Base-by-base conservation (phyloP, 37 sponge, comb jelly and placozoan genomes). In the Geodia barretti region DNA sequence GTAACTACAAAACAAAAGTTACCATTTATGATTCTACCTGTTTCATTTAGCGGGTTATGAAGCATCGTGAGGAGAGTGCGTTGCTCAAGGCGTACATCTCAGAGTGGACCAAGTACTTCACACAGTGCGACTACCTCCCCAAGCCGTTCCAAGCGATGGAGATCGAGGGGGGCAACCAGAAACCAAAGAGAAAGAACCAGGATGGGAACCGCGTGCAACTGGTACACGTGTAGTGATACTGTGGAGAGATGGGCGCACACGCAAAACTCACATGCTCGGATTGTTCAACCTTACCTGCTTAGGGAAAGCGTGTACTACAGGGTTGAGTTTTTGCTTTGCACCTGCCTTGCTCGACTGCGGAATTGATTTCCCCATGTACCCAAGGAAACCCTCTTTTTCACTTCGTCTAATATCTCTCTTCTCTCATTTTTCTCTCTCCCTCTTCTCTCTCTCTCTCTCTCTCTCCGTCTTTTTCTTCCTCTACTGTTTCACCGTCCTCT, bases 21-120 rank as follows among this genome's bases (percentile, higher is more conserved):
- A 28, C 8, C 23, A 35, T 36, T 19, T 5, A 38, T 33, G 34
- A 36, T 70, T 19, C 11, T 36, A 3, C 71, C 9, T 70, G 5
- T 35, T 4, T 70, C 29, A 70, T 30, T 32, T 20, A 92, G 96
- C 24, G 84, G 3, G 96, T 95, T 31, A 72, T 86, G 41, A 41
- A 35, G 2, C 89, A 95, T 67, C 62, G 82, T 7, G 96, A 95
- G 36, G 96, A 95, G 68, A 77, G 87, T 41, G 90, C 87, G 26
- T 68, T 95, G 47, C 83, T 95, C 65, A 82, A 86, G 80, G 92
- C 96, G 0, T 95, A 95, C 84, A 95, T 95, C 54, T 31, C 70
- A 3, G 96, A 95, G 71, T 95, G 96, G 96, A 86, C 84, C 60
- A 85, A 89, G 81, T 95, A 83, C 84, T 95, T 95, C 73, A 79